Evolutionary conservation across 1,140 invertebrate genomes (phyloP).

Genomic region (Bombus waltoni): DNA sequence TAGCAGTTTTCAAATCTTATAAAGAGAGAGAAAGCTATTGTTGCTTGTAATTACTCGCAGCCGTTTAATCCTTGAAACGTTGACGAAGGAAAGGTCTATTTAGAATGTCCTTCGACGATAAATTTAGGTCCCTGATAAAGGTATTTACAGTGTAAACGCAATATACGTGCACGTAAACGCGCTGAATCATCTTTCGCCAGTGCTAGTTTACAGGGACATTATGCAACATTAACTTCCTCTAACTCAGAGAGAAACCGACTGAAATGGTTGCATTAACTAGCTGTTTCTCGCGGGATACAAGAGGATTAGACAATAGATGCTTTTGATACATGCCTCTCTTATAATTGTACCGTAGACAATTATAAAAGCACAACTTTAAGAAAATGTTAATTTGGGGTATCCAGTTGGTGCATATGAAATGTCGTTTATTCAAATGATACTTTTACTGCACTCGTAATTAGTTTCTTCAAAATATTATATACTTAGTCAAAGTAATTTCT

Average conservation of each 20-base stretch:
- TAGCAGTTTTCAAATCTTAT: neutral
- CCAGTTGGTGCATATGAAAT: neutral
- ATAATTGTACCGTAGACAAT: neutral
- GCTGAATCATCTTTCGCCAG: constrained; percentile 10
- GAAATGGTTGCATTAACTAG: neutral
- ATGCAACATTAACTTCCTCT: constrained; percentile 30
- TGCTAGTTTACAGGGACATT: neutral
- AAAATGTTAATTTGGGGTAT: no score
- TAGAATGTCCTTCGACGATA: constrained; percentile 17
- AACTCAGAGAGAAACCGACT: neutral
- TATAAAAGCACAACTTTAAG: neutral
- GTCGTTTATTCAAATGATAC: no score
- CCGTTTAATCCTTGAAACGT: constrained; percentile 9
- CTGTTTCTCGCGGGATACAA: neutral
- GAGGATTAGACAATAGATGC: no score
- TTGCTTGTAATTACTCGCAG: neutral
- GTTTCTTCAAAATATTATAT: no score
- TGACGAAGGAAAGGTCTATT: constrained; percentile 9
- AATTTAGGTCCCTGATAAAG: constrained; percentile 38
- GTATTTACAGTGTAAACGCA: constrained; percentile 32
- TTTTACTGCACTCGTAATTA: neutral
- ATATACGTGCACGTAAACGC: constrained; percentile 1
- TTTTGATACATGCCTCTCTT: neutral
- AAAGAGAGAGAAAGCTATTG: neutral
- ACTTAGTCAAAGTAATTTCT: no score